Conservation (phyloP, 2,888 invertebrate genomes). For the Melanostoma scalare region DNA sequence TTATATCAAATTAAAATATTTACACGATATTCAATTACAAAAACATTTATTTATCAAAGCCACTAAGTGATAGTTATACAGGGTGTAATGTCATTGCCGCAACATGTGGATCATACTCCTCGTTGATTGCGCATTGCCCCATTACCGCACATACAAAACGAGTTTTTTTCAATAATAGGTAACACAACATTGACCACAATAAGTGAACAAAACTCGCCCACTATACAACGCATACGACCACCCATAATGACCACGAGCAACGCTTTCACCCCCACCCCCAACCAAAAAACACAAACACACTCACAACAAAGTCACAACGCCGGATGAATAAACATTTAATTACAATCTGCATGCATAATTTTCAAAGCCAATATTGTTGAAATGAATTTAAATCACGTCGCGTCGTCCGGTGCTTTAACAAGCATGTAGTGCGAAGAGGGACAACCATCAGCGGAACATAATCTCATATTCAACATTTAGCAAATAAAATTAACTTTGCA, state of each 20-base stretch:
- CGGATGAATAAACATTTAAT: constrained; percentile 71
- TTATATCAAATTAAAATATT: constrained; percentile 62
- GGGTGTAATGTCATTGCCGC: constrained; percentile 43
- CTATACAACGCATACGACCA: constrained; percentile 38
- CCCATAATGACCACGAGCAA: constrained; percentile 30
- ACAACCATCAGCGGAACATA: constrained; percentile 49
- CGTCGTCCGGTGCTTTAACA: not conserved
- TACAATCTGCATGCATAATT: constrained; percentile 71
- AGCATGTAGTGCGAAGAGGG: not conserved
- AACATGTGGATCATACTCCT: constrained; percentile 32
- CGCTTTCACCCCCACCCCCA: not conserved
- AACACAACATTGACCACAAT: constrained; percentile 61
- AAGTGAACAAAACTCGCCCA: constrained; percentile 63
- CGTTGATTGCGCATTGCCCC: constrained; percentile 33
- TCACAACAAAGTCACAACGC: constrained; percentile 10
- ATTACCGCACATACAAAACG: constrained; percentile 30
- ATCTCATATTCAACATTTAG: constrained; percentile 69
- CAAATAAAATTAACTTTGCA: constrained; percentile 67
- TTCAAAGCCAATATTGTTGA: constrained; percentile 71
- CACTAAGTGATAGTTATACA: constrained; percentile 69
- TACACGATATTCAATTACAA: constrained; percentile 63
- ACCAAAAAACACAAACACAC: not conserved
- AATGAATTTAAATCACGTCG: constrained; percentile 72
- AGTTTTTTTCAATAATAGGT: constrained; percentile 36
- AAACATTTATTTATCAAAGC: constrained; percentile 57